Evolutionary conservation across 2,888 invertebrate genomes (phyloP).

Genomic region (Pachycephus smyrnensis): DNA sequence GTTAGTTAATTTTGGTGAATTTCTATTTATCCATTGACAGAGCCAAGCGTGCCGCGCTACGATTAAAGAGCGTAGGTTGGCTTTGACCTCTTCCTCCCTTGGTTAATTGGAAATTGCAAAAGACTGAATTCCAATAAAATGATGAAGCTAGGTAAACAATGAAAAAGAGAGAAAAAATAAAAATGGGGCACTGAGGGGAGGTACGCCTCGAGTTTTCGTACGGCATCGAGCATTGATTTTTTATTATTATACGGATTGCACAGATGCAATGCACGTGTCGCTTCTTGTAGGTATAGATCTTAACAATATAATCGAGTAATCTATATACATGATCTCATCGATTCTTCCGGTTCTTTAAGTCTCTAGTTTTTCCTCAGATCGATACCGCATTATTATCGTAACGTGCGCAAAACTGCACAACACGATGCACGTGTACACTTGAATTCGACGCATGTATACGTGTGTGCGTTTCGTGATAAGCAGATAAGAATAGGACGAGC

Average conservation of each 20-base stretch:
- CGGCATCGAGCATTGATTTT: neutral
- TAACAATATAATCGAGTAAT: neutral
- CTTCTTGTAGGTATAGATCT: neutral
- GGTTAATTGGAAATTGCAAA: neutral
- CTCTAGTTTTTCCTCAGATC: neutral
- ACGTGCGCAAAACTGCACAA: neutral
- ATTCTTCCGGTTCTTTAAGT: neutral
- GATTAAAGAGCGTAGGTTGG: neutral
- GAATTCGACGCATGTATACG: neutral
- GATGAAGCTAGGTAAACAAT: neutral
- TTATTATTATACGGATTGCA: neutral
- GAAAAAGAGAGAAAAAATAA: conserved; percentile 7
- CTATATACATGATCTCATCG: neutral
- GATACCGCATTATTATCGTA: neutral
- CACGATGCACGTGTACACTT: neutral
- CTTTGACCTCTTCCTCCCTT: neutral
- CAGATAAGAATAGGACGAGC: neutral
- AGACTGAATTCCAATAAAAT: neutral
- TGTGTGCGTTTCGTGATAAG: neutral
- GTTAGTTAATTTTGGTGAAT: neutral
- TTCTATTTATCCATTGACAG: neutral
- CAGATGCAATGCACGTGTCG: neutral
- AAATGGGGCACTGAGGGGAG: neutral
- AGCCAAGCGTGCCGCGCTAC: neutral
- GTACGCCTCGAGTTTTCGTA: neutral